A percentile compares a stretch with the other conserved stretches of the same genome.
phyloP scores from a whole-genome alignment of 2,113 vertebrate species.

The Ophiodon elongatus region DNA sequence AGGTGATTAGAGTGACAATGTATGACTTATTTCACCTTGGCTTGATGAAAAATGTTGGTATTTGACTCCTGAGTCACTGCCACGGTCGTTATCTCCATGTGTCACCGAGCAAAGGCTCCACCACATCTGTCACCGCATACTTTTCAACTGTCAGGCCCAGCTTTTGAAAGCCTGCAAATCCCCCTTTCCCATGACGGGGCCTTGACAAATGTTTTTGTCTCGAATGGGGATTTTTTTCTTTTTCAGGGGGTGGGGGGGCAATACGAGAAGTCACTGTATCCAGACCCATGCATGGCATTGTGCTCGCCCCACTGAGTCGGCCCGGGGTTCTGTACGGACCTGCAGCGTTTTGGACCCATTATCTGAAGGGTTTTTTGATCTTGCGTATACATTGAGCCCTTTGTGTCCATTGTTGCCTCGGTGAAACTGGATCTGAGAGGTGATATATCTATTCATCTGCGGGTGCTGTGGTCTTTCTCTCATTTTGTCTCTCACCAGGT shows the following conservation, averaged over 20 bases:
- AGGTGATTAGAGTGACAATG: not conserved
- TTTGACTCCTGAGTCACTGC: slow-evolving; percentile 7
- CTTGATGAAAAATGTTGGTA: not conserved
- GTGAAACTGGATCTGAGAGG: slow-evolving; percentile 65
- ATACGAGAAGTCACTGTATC: slow-evolving; percentile 68
- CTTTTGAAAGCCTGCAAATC: slow-evolving; percentile 32
- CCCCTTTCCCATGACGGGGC: not conserved
- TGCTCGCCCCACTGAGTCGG: slow-evolving; percentile 18
- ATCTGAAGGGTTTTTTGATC: slow-evolving; percentile 38
- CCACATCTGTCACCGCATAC: slow-evolving; percentile 30
- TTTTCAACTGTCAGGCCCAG: slow-evolving; percentile 34
- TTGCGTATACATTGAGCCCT: slow-evolving; percentile 39
- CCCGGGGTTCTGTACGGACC: slow-evolving; percentile 52
- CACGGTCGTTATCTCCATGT: not conserved
- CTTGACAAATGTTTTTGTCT: slow-evolving; percentile 53
- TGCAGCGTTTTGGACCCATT: slow-evolving; percentile 48
- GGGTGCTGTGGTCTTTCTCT: slow-evolving; percentile 23
- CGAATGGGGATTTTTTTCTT: slow-evolving; percentile 59
- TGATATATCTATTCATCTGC: slow-evolving; percentile 49
- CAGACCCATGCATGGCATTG: slow-evolving; percentile 49
- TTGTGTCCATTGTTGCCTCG: slow-evolving; percentile 54
- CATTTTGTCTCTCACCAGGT: slow-evolving; percentile 24
- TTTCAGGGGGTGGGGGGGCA: slow-evolving; percentile 19
- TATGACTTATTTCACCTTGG: not conserved
- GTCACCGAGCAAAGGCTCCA: not conserved